Evolutionary conservation across 2,888 invertebrate species (phyloP).

Genomic region (Anoncus sp.): DNA sequence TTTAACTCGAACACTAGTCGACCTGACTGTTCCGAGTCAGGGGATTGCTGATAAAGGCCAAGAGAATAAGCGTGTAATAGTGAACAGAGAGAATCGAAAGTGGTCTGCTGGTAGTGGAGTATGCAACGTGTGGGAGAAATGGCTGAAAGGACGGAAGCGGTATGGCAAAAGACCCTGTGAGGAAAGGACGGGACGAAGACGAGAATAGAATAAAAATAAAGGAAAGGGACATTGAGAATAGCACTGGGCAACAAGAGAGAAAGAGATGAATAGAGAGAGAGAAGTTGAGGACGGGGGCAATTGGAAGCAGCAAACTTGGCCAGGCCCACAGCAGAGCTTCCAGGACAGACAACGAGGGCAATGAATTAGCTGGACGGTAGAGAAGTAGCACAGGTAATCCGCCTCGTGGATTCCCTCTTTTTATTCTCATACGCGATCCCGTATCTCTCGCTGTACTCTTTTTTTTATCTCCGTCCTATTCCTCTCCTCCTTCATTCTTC

Average conservation of each 20-base stretch:
- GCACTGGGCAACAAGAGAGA: conserved; percentile 10
- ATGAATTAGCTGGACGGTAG: conserved; percentile 70
- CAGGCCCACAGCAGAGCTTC: conserved; percentile 45
- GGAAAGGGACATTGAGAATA: conserved; percentile 17
- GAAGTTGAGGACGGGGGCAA: conserved; percentile 12
- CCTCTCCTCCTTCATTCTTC: not conserved
- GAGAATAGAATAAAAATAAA: conserved; percentile 24
- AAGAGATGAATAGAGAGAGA: conserved; percentile 19
- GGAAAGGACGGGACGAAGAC: conserved; percentile 23
- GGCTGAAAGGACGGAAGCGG: conserved; percentile 18
- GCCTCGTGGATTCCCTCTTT: conserved; percentile 61
- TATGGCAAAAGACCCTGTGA: conserved; percentile 23
- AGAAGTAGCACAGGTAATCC: conserved; percentile 68
- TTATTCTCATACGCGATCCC: conserved; percentile 59
- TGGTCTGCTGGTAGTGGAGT: conserved; percentile 31
- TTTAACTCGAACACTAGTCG: conserved; percentile 28
- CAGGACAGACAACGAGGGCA: conserved; percentile 64
- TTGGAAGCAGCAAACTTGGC: conserved; percentile 37
- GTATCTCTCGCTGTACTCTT: conserved; percentile 47
- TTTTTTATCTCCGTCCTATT: conserved; percentile 33
- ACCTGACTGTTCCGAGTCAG: conserved; percentile 25
- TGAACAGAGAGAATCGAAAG: conserved; percentile 53
- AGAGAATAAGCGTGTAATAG: conserved; percentile 55
- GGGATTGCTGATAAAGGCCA: conserved; percentile 59
- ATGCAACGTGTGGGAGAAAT: conserved; percentile 12